Conservation (phyloP, 2,797 vertebrate genomes). For the Pseudomugil gertrudae region DNA sequence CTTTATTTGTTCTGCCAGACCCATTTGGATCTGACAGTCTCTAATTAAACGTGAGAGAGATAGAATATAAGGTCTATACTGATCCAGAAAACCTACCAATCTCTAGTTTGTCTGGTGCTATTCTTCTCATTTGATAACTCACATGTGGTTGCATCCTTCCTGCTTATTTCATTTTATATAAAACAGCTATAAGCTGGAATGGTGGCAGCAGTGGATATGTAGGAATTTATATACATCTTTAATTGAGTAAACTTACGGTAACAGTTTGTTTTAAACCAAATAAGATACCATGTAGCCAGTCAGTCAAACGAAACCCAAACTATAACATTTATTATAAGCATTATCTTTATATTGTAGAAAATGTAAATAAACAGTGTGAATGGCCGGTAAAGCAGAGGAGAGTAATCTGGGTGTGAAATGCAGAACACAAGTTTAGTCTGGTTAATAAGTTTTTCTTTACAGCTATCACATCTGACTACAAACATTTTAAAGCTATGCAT, state of each 20-base stretch:
- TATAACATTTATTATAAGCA: background rate
- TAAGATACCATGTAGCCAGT: background rate
- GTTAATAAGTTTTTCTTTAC: slow-evolving; percentile 62
- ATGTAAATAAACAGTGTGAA: slow-evolving; percentile 13
- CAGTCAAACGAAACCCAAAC: slow-evolving; percentile 2
- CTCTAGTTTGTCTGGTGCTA: background rate
- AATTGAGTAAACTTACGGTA: background rate
- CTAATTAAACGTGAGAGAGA: no score
- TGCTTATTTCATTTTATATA: background rate
- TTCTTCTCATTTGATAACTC: background rate
- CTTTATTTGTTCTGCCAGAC: slow-evolving; percentile 25
- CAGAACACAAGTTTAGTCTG: slow-evolving; percentile 13
- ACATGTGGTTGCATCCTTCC: background rate
- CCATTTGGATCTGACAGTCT: background rate
- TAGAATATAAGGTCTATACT: no score
- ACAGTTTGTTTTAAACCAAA: no score
- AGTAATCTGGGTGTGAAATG: slow-evolving; percentile 6
- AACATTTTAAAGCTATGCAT: background rate
- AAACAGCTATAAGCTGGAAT: background rate
- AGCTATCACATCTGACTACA: slow-evolving; percentile 1
- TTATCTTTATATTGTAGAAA: slow-evolving; percentile 3
- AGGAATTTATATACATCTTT: background rate
- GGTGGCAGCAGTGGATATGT: background rate
- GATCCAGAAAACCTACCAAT: background rate
- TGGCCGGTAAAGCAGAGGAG: background rate